Percentiles rank a stretch among this genome's conserved stretches.
Evolutionary conservation across 2,113 vertebrate genomes (phyloP).

Genomic region (Ictalurus furcatus): DNA sequence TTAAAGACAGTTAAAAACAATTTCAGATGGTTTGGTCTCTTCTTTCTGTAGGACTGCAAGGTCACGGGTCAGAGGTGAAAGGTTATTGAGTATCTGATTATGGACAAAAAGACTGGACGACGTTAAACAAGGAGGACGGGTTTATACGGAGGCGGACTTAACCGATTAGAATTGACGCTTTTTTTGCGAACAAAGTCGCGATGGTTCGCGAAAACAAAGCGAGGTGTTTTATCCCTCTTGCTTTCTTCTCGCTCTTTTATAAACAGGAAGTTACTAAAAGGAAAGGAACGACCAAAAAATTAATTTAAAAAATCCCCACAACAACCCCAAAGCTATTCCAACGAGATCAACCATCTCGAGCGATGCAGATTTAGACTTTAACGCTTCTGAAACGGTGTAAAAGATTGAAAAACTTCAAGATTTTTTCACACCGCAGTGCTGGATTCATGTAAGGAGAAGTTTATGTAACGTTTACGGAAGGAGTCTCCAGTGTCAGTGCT

Average conservation of each 20-base stretch:
- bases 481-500: background rate
- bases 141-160: background rate
- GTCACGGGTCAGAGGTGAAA: slow-evolving; percentile 28
- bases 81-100: slow-evolving; percentile 44
- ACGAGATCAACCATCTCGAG: background rate
- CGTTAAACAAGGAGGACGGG: background rate
- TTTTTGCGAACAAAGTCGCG: background rate
- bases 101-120: background rate
- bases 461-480: background rate
- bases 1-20: slow-evolving; percentile 52
- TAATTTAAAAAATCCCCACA: background rate
- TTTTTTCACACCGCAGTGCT: background rate
- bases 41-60: slow-evolving; percentile 35
- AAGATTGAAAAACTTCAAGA: background rate
- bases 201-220: background rate
- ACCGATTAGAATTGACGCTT: slow-evolving; percentile 20
- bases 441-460: background rate
- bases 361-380: too few relatives aligned
- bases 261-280: background rate
- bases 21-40: slow-evolving; percentile 39
- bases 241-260: background rate
- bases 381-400: background rate
- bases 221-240: background rate
- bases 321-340: background rate
- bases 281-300: background rate